Conservation (phyloP, 2,797 vertebrate species). For the Pangasius djambal region DNA sequence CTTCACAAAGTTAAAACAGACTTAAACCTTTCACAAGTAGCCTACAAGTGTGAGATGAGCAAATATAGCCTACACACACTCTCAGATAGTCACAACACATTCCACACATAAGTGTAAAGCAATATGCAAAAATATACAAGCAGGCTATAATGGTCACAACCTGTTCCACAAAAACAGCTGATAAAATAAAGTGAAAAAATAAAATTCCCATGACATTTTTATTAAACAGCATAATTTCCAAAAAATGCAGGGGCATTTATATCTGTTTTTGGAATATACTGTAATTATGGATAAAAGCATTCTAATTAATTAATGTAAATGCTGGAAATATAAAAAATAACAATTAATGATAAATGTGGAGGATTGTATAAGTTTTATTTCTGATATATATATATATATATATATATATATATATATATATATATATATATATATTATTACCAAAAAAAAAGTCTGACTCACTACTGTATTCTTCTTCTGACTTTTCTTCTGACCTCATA, state of each 20-base stretch:
- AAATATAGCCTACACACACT: slow-evolving; percentile 19
- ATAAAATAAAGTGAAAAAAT: not conserved
- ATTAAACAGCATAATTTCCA: not conserved
- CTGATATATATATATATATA: no score
- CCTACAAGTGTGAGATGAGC: not conserved
- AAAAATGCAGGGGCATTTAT: not conserved
- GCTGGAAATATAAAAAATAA: not conserved
- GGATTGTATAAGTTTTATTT: not conserved
- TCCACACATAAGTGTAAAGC: slow-evolving; percentile 10
- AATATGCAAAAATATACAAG: not conserved
- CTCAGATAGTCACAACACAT: slow-evolving; percentile 8
- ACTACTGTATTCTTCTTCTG: not conserved
- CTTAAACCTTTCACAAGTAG: slow-evolving; percentile 22
- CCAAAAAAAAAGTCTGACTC: not conserved
- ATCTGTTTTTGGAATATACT: not conserved
- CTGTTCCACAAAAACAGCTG: not conserved
- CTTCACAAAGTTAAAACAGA: not conserved
- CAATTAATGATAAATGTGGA: not conserved
- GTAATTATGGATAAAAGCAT: not conserved
- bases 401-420: no score
- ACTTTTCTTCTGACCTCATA: not conserved
- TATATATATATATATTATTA: not conserved
- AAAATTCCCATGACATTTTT: not conserved
- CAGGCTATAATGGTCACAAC: not conserved
- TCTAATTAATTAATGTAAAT: not conserved